Evolutionary conservation across 2,113 vertebrate genomes (phyloP).

Genomic region (Oncorhynchus mykiss): DNA sequence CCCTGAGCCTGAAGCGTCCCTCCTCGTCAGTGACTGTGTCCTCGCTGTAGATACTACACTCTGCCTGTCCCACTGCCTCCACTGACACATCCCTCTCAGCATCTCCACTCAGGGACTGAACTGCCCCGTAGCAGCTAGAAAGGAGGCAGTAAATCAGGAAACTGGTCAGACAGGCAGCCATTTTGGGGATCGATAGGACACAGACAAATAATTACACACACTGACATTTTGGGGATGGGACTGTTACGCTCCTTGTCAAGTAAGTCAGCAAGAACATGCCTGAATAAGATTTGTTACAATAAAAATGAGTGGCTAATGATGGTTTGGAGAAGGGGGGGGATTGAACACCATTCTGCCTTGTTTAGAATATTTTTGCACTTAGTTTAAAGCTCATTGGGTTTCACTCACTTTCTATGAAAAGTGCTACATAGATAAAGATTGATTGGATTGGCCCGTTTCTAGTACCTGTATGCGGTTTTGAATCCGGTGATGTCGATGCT

Average conservation of each 20-base stretch:
- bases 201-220: not conserved
- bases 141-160: not conserved
- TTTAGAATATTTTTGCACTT: too few species aligned
- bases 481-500: slow-evolving; percentile 88
- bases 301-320: too few species aligned
- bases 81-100: slow-evolving; percentile 90
- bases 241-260: not conserved
- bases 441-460: not conserved
- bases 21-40: slow-evolving; percentile 94
- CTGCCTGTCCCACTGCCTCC: slow-evolving; percentile 88
- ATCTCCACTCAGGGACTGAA: slow-evolving; percentile 92
- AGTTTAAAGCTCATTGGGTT: too few species aligned
- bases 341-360: too few species aligned
- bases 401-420: too few species aligned
- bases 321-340: too few species aligned
- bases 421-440: too few species aligned
- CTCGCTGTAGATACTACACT: slow-evolving; percentile 91
- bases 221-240: not conserved
- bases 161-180: not conserved
- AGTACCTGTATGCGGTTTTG: slow-evolving; percentile 88
- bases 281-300: too few species aligned
- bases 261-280: too few species aligned
- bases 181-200: not conserved
- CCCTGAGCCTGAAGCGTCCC: slow-evolving; percentile 90
- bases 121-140: slow-evolving; percentile 88